Conservation (phyloP, 2,888 invertebrate species). For the Ptychoptera contaminata region DNA sequence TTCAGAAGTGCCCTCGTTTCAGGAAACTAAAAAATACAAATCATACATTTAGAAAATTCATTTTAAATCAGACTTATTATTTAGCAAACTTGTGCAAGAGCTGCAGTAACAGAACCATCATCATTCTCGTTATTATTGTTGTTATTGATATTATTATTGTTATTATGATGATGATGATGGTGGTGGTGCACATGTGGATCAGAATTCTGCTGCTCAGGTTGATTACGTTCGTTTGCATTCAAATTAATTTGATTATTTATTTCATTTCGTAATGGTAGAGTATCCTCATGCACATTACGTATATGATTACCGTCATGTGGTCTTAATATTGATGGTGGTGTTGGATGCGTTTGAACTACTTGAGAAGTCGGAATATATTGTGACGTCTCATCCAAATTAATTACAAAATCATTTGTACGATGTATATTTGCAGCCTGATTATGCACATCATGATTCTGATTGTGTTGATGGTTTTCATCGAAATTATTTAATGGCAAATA, state of each 20-base stretch:
- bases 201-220: neutral
- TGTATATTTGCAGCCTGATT: neutral
- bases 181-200: neutral
- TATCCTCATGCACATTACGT: neutral
- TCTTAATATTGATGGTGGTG: neutral
- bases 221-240: neutral
- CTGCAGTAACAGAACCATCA: constrained; percentile 19
- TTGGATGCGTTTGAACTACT: neutral
- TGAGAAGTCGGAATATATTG: neutral
- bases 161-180: constrained; percentile 4
- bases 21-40: constrained; percentile 9
- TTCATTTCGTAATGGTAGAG: neutral
- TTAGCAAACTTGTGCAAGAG: constrained; percentile 8
- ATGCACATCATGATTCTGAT: neutral
- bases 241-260: neutral
- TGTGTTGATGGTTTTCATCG: no score
- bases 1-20: constrained; percentile 21
- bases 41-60: neutral
- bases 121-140: constrained; percentile 4
- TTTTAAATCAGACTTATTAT: neutral
- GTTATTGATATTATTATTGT: neutral
- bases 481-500: no score
- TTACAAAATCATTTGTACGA: constrained; percentile 3
- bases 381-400: constrained; percentile 3
- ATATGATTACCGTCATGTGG: neutral